These are phyloP conservation scores for Ophioninae sp. DNA, from an alignment of 2,888 invertebrate species.

Conservation along the genomic window DNA sequence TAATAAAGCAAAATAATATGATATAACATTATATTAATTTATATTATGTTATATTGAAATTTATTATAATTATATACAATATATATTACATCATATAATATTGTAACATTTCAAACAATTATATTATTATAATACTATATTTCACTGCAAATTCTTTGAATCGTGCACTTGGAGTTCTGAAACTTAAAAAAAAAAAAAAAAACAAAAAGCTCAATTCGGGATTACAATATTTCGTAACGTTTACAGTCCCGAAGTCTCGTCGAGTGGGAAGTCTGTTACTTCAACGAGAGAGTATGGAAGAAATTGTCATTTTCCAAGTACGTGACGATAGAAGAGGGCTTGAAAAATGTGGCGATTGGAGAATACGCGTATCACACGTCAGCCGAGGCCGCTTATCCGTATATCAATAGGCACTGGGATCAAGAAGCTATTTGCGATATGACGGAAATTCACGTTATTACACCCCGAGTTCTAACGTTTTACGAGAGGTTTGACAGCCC, in stretches of 20 bases:
- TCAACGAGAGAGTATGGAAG: slow-evolving; percentile 72
- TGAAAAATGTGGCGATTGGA: slow-evolving; percentile 70
- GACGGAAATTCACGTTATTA: slow-evolving; percentile 74
- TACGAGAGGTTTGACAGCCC: slow-evolving; percentile 72
- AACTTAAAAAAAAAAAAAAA: too few species aligned
- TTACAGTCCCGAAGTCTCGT: slow-evolving; percentile 64
- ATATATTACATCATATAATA: too few species aligned
- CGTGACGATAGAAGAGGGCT: slow-evolving; percentile 69
- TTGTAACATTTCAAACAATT: too few species aligned
- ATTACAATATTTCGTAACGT: too few species aligned
- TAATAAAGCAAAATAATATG: too few species aligned
- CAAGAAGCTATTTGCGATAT: slow-evolving; percentile 74
- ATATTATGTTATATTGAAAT: too few species aligned
- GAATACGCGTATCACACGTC: slow-evolving; percentile 75
- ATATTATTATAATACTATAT: too few species aligned
- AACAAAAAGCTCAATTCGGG: too few species aligned
- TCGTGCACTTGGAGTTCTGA: too few species aligned
- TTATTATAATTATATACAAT: too few species aligned
- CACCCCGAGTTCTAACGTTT: slow-evolving; percentile 67
- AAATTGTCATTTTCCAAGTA: slow-evolving; percentile 71
- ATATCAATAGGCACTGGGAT: slow-evolving; percentile 72
- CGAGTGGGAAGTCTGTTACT: slow-evolving; percentile 64
- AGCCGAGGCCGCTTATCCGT: slow-evolving; percentile 74
- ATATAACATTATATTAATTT: too few species aligned
- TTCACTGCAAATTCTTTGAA: too few species aligned